Conservation (phyloP, 1,140 invertebrate genomes). For the Drosophila nasuta region DNA sequence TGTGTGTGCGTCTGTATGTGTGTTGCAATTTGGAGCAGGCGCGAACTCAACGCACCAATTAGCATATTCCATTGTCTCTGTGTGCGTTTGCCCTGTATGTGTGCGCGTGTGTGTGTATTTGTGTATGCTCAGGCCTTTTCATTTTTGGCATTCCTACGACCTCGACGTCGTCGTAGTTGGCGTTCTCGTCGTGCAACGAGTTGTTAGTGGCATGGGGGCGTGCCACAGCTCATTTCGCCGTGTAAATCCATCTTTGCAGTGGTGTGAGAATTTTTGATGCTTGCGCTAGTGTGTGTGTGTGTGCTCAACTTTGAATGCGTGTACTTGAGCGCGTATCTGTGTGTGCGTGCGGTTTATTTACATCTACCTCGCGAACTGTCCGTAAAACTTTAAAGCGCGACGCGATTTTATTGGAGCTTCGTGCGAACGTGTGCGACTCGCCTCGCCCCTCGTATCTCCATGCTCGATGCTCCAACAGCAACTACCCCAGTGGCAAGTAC, state of each 20-base stretch:
- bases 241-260: slow-evolving; percentile 41
- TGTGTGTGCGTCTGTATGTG: slow-evolving; percentile 1
- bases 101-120: slow-evolving; percentile 19
- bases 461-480: slow-evolving; percentile 29
- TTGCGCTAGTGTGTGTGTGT: slow-evolving; percentile 20
- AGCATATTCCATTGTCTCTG: slow-evolving; percentile 82
- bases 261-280: slow-evolving; percentile 57
- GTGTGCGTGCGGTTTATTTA: slow-evolving; percentile 64
- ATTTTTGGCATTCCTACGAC: slow-evolving; percentile 70
- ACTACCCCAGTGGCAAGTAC: slow-evolving; percentile 55
- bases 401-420: slow-evolving; percentile 78
- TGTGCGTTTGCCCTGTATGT: slow-evolving; percentile 39
- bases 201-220: slow-evolving; percentile 67
- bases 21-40: slow-evolving; percentile 78
- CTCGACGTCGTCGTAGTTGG: slow-evolving; percentile 38
- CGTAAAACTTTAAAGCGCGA: slow-evolving; percentile 80
- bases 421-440: slow-evolving; percentile 63
- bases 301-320: slow-evolving; percentile 3
- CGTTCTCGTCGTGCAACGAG: slow-evolving; percentile 52
- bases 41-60: slow-evolving; percentile 84
- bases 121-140: slow-evolving; percentile 56
- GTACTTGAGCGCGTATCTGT: slow-evolving; percentile 12
- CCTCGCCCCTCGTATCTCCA: slow-evolving; percentile 32
- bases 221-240: slow-evolving; percentile 73
- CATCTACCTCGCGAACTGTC: slow-evolving; percentile 73